These are phyloP conservation scores for Morpho helenor DNA, from an alignment of 2,888 invertebrate genomes.

Conservation along the genomic window DNA sequence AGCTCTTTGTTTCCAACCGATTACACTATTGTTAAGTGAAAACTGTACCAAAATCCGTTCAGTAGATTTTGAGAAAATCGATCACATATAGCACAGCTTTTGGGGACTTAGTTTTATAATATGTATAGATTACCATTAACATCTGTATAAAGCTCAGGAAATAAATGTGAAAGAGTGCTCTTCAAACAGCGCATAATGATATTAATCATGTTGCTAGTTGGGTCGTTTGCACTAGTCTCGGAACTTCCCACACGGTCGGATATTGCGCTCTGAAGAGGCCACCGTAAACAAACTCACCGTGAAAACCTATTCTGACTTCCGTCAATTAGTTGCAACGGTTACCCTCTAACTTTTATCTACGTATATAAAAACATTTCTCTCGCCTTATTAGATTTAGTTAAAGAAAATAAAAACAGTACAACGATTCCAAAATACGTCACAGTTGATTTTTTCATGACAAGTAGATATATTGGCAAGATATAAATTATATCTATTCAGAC, in stretches of 20 bases:
- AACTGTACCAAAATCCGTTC: too few species aligned
- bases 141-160: too few species aligned
- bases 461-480: too few species aligned
- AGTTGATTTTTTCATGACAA: too few species aligned
- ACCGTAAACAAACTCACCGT: slow-evolving; percentile 59
- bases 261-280: slow-evolving; percentile 68
- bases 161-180: slow-evolving; percentile 1
- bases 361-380: slow-evolving; percentile 11
- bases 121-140: too few species aligned
- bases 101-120: too few species aligned
- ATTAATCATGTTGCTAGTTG: slow-evolving; percentile 56
- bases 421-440: too few species aligned
- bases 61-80: too few species aligned
- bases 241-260: slow-evolving; percentile 60
- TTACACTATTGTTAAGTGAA: too few species aligned
- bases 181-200: slow-evolving; percentile 45
- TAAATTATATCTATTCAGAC: too few species aligned
- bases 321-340: slow-evolving; percentile 46
- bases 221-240: slow-evolving; percentile 62
- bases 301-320: slow-evolving; percentile 53
- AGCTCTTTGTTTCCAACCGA: too few species aligned
- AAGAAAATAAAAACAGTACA: neutral
- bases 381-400: neutral
- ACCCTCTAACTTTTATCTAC: slow-evolving; percentile 22
- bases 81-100: too few species aligned